Evolutionary conservation across 2,888 invertebrate genomes (phyloP).

Genomic region (Limenitis camilla): DNA sequence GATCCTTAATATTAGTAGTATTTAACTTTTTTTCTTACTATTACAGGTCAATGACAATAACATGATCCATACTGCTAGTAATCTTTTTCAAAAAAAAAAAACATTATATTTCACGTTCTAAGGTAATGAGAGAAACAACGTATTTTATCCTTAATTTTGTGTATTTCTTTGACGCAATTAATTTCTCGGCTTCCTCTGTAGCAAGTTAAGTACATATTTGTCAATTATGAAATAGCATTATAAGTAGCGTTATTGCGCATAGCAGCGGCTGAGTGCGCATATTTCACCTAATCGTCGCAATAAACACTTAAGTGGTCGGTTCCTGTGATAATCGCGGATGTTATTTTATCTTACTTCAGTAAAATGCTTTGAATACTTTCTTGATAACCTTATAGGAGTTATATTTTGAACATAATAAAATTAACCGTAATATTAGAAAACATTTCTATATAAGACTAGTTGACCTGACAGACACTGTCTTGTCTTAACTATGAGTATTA

Average conservation of each 20-base stretch:
- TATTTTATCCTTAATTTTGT: not conserved
- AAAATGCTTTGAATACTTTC: conserved; percentile 38
- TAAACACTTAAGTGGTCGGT: conserved; percentile 43
- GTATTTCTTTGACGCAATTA: not conserved
- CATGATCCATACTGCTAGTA: too few relatives aligned
- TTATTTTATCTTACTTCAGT: conserved; percentile 47
- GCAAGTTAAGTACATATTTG: not conserved
- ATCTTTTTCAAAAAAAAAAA: too few relatives aligned
- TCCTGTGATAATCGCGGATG: conserved; percentile 55
- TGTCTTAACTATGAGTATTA: too few relatives aligned
- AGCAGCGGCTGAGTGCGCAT: conserved; percentile 43
- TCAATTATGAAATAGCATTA: conserved; percentile 8
- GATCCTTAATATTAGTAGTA: too few relatives aligned
- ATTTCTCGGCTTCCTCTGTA: not conserved
- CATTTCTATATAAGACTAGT: too few relatives aligned
- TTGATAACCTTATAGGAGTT: conserved; percentile 30
- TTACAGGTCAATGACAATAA: too few relatives aligned
- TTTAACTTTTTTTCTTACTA: too few relatives aligned
- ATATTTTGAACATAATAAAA: conserved; percentile 31
- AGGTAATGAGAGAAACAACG: too few relatives aligned
- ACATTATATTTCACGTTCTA: too few relatives aligned
- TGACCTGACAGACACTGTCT: too few relatives aligned
- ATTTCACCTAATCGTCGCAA: conserved; percentile 57
- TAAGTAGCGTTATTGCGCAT: conserved; percentile 27
- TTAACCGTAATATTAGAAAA: too few relatives aligned